A percentile compares a stretch with the other conserved stretches of the same genome.
These are phyloP conservation scores for Notoglanidium macrostoma DNA, from an alignment of 2,797 vertebrate species.

Conservation along the genomic window DNA sequence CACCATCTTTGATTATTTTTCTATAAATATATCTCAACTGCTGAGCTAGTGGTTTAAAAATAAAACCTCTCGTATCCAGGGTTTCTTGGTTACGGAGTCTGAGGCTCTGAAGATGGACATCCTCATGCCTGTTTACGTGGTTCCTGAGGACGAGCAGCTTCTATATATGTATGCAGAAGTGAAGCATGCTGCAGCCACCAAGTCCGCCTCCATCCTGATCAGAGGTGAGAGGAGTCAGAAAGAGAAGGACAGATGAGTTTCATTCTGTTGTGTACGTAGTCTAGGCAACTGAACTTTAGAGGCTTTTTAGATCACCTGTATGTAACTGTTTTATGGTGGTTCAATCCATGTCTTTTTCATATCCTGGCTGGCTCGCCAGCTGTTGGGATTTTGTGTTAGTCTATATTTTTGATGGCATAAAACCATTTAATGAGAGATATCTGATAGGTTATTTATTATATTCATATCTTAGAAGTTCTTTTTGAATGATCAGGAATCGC, in stretches of 20 bases:
- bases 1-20: not conserved
- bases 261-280: not conserved
- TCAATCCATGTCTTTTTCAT: not conserved
- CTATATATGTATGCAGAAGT: conserved; percentile 79
- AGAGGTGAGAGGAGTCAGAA: conserved; percentile 67
- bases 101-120: conserved; percentile 69
- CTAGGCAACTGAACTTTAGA: not conserved
- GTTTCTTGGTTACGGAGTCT: conserved; percentile 76
- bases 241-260: not conserved
- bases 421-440: not conserved
- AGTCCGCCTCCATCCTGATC: conserved; percentile 73
- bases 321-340: not conserved
- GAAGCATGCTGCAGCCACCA: conserved; percentile 69
- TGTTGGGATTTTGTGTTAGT: not conserved
- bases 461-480: not conserved
- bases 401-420: not conserved
- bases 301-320: not conserved
- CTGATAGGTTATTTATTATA: not conserved
- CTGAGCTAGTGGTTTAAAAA: not conserved
- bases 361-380: not conserved
- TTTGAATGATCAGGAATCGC: not conserved
- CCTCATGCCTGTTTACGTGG: conserved; percentile 76
- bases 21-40: not conserved
- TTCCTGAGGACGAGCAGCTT: conserved; percentile 74
- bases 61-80: conserved; percentile 58